phyloP scores from a whole-genome alignment of 2,888 invertebrate species.

The Morpho achilles region DNA sequence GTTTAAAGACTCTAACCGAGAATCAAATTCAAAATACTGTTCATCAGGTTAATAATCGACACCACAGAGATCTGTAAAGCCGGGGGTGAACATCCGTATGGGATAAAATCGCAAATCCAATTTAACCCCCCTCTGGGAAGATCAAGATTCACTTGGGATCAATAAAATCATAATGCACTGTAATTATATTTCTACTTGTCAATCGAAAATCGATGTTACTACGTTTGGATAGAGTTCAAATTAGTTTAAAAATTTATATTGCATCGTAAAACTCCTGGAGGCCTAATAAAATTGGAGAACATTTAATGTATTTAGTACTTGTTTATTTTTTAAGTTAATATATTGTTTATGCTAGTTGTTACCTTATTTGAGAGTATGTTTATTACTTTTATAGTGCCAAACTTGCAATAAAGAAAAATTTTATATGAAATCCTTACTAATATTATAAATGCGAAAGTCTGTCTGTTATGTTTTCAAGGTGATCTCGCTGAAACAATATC shows the following conservation, averaged over 20 bases:
- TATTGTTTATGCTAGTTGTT: neutral
- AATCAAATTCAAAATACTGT: too few species aligned
- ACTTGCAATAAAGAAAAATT: too few species aligned
- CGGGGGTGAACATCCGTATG: conserved; percentile 22
- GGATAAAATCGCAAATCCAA: conserved; percentile 30
- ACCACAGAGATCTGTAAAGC: conserved; percentile 22
- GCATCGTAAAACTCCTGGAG: conserved; percentile 23
- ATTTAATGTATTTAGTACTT: conserved; percentile 13
- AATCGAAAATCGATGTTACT: conserved; percentile 7
- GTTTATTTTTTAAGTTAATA: conserved; percentile 9
- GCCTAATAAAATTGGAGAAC: conserved; percentile 27
- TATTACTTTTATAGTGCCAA: neutral
- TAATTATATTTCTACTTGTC: conserved; percentile 25
- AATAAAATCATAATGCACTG: conserved; percentile 30
- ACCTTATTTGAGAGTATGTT: neutral
- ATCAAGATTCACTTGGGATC: conserved; percentile 31
- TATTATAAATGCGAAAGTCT: too few species aligned
- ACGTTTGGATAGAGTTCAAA: neutral
- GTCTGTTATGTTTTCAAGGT: too few species aligned
- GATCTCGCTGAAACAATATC: too few species aligned
- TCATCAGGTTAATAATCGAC: neutral
- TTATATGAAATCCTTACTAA: too few species aligned
- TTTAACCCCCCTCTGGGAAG: conserved; percentile 31
- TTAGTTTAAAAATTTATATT: neutral
- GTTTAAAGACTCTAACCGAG: too few species aligned